Base-by-base conservation (phyloP, 1,140 invertebrate genomes). In the Riptortus pedestris region DNA sequence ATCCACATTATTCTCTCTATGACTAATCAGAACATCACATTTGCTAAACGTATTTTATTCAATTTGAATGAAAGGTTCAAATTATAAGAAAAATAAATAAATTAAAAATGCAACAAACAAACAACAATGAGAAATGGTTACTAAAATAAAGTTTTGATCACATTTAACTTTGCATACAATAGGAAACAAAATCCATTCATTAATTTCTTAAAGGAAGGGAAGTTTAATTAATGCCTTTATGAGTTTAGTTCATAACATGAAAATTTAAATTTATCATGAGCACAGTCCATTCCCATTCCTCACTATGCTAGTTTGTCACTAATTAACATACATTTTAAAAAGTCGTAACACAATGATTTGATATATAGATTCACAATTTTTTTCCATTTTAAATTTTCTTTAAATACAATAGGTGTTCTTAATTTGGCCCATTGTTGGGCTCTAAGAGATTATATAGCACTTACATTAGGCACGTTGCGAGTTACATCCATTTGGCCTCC, bases 381-480 rank as follows among this genome's bases (percentile, higher is more conserved):
- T n/a, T n/a, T n/a, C n/a, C n/a, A n/a, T 51, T 51, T 51, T 38
- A 51, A 20, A 7, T 38, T 38, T 38, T 38, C 31, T 9, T 51
- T 59, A 18, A 33, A 59, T 59, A 59, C 28, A 31, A 7, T 33
- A 59, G 57, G 57, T 59, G 57, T 59, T 59, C 57, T 59, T 59
- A 59, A 33, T 59, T 59, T 11, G 33, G 2, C 57, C 28, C 27
- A 33, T 22, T 59, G 22, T 59, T 7, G 28, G 57, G 57, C 16
- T 16, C 57, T 59, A 59, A 59, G 57, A 59, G 57, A 59, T 59
- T 59, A 59, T 59, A 66, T 62, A 66, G 65, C 65, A 66, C 65
- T 66, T 66, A 62, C 33, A 62, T 66, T 66, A 66, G 65, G 65
- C 65, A 66, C 65, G 27, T 66, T 52, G 51, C 59, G 59, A 61